Percentiles rank a stretch among this genome's conserved stretches.
phyloP scores from a whole-genome alignment of 2,888 invertebrate species.

The Cybosia mesomella region DNA sequence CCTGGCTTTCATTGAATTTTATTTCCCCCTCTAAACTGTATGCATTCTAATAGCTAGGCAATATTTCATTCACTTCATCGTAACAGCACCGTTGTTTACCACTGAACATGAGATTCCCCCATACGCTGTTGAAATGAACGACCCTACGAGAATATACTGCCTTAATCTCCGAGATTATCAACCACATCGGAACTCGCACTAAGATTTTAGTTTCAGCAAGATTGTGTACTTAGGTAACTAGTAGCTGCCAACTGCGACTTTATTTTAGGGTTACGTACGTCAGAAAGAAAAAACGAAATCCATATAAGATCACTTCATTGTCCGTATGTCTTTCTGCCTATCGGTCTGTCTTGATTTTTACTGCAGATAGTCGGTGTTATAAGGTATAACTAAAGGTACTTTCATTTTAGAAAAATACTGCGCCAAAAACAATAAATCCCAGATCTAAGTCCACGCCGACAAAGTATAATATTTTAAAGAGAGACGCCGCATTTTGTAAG shows the following conservation, averaged over 20 bases:
- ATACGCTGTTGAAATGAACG: constrained; percentile 13
- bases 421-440: too few relatives aligned
- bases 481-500: too few relatives aligned
- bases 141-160: constrained; percentile 17
- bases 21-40: constrained; percentile 7
- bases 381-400: too few relatives aligned
- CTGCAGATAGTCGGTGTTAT: too few relatives aligned
- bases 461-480: too few relatives aligned
- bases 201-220: constrained; percentile 14
- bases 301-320: too few relatives aligned
- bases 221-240: not conserved
- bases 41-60: constrained; percentile 17
- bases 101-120: constrained; percentile 13
- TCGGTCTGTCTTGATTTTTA: not conserved
- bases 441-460: too few relatives aligned
- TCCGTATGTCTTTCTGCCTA: not conserved
- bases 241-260: not conserved
- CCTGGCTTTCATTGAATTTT: constrained; percentile 6
- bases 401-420: too few relatives aligned
- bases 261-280: not conserved
- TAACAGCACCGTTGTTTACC: constrained; percentile 18
- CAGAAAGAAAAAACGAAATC: too few relatives aligned
- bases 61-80: constrained; percentile 17
- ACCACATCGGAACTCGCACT: constrained; percentile 6
- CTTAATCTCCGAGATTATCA: constrained; percentile 19